Evolutionary conservation across 2,113 vertebrate species (phyloP).

Genomic region (Drymodes brunneopygia): DNA sequence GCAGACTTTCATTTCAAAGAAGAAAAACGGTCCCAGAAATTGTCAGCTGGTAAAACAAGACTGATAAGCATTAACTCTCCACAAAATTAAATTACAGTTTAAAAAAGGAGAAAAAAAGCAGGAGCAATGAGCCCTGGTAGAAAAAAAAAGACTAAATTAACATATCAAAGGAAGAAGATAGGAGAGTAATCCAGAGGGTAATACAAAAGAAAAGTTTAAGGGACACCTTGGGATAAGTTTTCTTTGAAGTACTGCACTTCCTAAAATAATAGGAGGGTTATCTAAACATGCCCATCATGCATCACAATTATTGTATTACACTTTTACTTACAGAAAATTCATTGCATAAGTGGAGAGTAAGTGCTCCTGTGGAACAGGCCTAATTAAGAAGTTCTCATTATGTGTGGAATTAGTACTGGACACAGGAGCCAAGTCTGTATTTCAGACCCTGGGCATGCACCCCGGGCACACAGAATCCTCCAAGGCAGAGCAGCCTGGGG

Average conservation of each 20-base stretch:
- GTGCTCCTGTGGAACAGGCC: background rate
- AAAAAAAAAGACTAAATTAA: slow-evolving; percentile 43
- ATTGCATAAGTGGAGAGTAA: slow-evolving; percentile 8
- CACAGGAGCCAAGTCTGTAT: background rate
- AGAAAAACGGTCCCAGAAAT: background rate
- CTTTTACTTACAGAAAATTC: slow-evolving; percentile 35
- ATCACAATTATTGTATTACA: slow-evolving; percentile 44
- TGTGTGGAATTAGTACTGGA: background rate
- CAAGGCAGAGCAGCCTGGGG: background rate
- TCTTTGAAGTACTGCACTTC: slow-evolving; percentile 55
- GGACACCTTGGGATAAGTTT: slow-evolving; percentile 52
- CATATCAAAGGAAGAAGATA: slow-evolving; percentile 66
- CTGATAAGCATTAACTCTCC: slow-evolving; percentile 36
- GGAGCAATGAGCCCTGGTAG: slow-evolving; percentile 17
- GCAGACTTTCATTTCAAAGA: background rate
- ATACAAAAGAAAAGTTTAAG: slow-evolving; percentile 56
- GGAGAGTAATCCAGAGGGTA: slow-evolving; percentile 44
- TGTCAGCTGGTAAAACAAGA: slow-evolving; percentile 1
- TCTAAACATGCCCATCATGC: slow-evolving; percentile 35
- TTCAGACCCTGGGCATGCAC: background rate
- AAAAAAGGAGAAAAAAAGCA: background rate
- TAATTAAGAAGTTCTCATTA: background rate
- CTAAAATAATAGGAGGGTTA: slow-evolving; percentile 49
- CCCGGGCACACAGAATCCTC: background rate
- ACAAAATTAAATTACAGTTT: slow-evolving; percentile 55